phyloP scores from a whole-genome alignment of 2,797 vertebrate species.

The Myoxocephalus aenaeus region DNA sequence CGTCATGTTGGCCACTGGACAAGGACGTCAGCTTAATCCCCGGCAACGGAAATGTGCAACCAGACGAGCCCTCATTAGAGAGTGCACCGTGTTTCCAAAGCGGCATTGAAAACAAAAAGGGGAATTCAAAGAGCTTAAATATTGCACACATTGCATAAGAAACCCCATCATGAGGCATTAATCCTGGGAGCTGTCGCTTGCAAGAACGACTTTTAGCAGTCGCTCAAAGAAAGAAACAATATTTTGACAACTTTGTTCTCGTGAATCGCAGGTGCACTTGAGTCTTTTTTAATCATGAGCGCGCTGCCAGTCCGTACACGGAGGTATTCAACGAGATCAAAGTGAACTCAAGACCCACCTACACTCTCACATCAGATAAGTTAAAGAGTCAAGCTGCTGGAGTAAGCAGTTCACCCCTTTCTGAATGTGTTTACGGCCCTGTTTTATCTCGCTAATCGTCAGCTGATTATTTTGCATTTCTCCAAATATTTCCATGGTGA shows the following conservation, averaged over 20 bases:
- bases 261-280: slow-evolving; percentile 26
- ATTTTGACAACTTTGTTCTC: slow-evolving; percentile 16
- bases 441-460: background rate
- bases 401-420: slow-evolving; percentile 62
- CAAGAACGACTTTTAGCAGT: slow-evolving; percentile 1
- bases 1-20: slow-evolving; percentile 13
- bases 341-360: slow-evolving; percentile 58
- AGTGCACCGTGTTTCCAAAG: slow-evolving; percentile 2
- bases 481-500: background rate
- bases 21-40: slow-evolving; percentile 17
- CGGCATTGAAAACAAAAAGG: background rate
- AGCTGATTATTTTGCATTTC: background rate
- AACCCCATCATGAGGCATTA: background rate
- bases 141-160: background rate
- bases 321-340: slow-evolving; percentile 59
- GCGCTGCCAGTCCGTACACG: slow-evolving; percentile 40
- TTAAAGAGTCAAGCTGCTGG: slow-evolving; percentile 31
- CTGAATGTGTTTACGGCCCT: slow-evolving; percentile 7
- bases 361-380: slow-evolving; percentile 33
- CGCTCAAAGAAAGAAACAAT: slow-evolving; percentile 10
- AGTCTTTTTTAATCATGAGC: slow-evolving; percentile 58
- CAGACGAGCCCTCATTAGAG: slow-evolving; percentile 11
- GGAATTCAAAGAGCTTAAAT: slow-evolving; percentile 16
- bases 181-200: background rate
- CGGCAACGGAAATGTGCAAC: slow-evolving; percentile 27